Evolutionary conservation across 2,888 invertebrate genomes (phyloP), one percentile per base, ranked within the genome.

Genomic region (Paralinhomoeus sp.): DNA sequence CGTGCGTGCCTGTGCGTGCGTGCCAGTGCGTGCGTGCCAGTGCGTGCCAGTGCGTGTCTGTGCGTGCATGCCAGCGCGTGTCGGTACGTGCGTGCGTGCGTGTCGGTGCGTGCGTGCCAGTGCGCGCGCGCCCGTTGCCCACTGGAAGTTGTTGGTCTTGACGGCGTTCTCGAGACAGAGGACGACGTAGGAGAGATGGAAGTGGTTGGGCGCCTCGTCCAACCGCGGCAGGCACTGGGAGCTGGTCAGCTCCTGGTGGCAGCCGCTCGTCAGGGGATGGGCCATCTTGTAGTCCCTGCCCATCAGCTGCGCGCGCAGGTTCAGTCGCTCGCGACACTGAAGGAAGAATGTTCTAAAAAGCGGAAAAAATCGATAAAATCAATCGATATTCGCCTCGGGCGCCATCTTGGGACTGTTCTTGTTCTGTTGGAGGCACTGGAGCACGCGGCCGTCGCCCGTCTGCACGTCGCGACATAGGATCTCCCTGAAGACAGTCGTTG

Each of bases 221-320:
- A 3, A 13, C 18, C 7, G 3, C 21, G 22, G 3, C 37, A 21
- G 31, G 15, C 18, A 24, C 18, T 20, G 20, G 15, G 42, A 20
- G 12, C n/a, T 9, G 18, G 7, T 7, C 13, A 40, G 20, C 56
- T 89, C 89, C 49, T 80, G 78, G 57, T 76, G 77, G 61, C 93
- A 93, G 2, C 83, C 77, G 57, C 76, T 75, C 27, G 80, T 80
- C 45, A 93, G 69, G 0, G 85, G 82, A 62, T 78, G 79, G 56
- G 84, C 83, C 44, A 82, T 77, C 62, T 75, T 77, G 61, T 84
- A 89, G 66, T 97, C 87, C 59, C 78, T 77, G 7, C 80, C 77
- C 57, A 89, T 79, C 50, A 85, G 70, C 64, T 78, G 77, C 64
- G 91, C 84, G 48, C 85, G 73, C 57, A 80, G 73, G 37, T 77